A percentile compares a stretch with the other conserved stretches of the same genome.
These are phyloP conservation scores for Cheilosia vernalis DNA, from an alignment of 2,888 invertebrate genomes.

Conservation along the genomic window DNA sequence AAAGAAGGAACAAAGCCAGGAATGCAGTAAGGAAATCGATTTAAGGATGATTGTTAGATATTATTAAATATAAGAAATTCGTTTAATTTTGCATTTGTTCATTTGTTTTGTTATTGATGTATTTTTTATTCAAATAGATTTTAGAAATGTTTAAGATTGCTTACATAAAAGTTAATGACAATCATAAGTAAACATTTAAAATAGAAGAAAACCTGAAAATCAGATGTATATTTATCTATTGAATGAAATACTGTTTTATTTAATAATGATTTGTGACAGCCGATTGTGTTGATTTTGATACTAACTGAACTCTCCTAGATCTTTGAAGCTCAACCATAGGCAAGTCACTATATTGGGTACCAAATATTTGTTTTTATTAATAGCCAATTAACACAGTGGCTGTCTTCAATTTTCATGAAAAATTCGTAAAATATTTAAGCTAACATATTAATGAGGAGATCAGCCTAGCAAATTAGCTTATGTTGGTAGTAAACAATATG, in stretches of 20 bases:
- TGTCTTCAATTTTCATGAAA: no score
- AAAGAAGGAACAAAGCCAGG: neutral
- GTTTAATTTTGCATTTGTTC: conserved; percentile 24
- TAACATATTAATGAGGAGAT: no score
- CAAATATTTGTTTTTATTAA: no score
- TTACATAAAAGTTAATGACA: conserved; percentile 28
- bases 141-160: conserved; percentile 33
- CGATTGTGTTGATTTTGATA: no score
- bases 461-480: no score
- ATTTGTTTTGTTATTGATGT: conserved; percentile 33
- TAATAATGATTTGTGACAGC: neutral
- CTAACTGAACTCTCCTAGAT: no score
- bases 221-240: neutral
- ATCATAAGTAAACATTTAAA: conserved; percentile 50
- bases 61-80: conserved; percentile 58
- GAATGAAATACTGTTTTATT: neutral
- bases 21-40: conserved; percentile 6
- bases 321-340: no score
- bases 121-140: neutral
- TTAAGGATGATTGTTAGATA: conserved; percentile 49
- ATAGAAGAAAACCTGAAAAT: conserved; percentile 3
- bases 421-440: no score
- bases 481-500: no score
- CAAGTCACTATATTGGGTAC: no score
- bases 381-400: no score